These are phyloP conservation scores for Nephrotoma guestfalica DNA, from an alignment of 2,888 invertebrate genomes.

Conservation along the genomic window DNA sequence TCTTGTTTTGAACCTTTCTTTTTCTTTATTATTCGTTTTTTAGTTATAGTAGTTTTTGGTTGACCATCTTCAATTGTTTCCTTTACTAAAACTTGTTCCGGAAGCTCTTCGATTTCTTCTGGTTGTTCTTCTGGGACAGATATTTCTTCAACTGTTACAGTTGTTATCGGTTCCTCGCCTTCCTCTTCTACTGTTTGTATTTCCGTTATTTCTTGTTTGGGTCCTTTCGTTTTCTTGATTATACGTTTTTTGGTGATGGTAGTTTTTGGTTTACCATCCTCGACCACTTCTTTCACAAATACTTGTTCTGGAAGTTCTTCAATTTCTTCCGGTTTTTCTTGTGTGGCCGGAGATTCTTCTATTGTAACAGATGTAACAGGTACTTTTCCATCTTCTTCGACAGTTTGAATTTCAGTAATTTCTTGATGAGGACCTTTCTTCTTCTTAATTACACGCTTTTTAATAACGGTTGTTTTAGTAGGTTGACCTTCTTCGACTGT, in stretches of 20 bases:
- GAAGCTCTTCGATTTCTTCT: conserved; percentile 26
- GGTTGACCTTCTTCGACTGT: conserved; percentile 23
- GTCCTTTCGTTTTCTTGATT: conserved; percentile 23
- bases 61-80: conserved; percentile 24
- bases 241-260: conserved; percentile 17
- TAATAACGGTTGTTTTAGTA: conserved; percentile 14
- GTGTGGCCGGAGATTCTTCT: not conserved
- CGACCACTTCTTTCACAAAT: conserved; percentile 13
- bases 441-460: conserved; percentile 1
- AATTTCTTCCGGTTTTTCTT: conserved; percentile 5
- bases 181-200: conserved; percentile 26
- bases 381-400: conserved; percentile 9
- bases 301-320: conserved; percentile 15
- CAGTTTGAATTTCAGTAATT: conserved; percentile 22
- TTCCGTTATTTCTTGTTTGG: conserved; percentile 26
- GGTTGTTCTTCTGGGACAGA: conserved; percentile 27
- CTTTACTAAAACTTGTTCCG: conserved; percentile 23
- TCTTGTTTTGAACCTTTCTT: conserved; percentile 25
- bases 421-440: conserved; percentile 22
- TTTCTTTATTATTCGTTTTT: conserved; percentile 24
- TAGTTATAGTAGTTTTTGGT: conserved; percentile 20
- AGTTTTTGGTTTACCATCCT: conserved; percentile 16
- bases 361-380: conserved; percentile 10
- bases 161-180: conserved; percentile 25
- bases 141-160: conserved; percentile 17